phyloP scores from a whole-genome alignment of 2,888 invertebrate species.

The Nemurella pictetii region DNA sequence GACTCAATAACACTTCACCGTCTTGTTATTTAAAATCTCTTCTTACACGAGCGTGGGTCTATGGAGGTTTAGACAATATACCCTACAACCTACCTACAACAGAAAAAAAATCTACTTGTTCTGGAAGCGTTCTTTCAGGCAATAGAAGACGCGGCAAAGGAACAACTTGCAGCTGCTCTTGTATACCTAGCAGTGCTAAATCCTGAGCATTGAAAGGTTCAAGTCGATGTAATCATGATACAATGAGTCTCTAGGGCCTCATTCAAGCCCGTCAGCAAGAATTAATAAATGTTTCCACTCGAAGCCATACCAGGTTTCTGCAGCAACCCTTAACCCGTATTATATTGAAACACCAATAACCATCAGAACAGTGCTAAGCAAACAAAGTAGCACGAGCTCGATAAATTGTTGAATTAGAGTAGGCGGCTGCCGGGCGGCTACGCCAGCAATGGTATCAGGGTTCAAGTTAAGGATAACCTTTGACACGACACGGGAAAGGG shows the following conservation, averaged over 20 bases:
- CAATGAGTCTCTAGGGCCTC: slow-evolving; percentile 28
- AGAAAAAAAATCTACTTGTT: neutral
- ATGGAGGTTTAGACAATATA: too few relatives aligned
- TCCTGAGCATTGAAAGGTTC: neutral
- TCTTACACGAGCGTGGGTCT: neutral
- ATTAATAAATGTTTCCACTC: slow-evolving; percentile 36
- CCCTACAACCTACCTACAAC: too few relatives aligned
- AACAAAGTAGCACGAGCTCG: neutral
- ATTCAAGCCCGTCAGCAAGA: slow-evolving; percentile 30
- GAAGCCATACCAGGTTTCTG: neutral
- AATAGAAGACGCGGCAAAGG: neutral
- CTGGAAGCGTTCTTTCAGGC: neutral
- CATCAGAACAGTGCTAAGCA: neutral
- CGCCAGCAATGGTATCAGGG: neutral
- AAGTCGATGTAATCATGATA: slow-evolving; percentile 30
- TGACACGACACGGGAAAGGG: neutral
- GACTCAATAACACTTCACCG: neutral
- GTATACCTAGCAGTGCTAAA: neutral
- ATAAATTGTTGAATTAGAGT: neutral
- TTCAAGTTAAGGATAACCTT: neutral
- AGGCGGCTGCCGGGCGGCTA: neutral
- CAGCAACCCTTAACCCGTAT: neutral
- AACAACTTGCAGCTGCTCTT: neutral
- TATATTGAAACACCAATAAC: neutral
- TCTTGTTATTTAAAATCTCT: neutral